Base-by-base conservation (phyloP, 2,797 vertebrate species). In the Dallia pectoralis region DNA sequence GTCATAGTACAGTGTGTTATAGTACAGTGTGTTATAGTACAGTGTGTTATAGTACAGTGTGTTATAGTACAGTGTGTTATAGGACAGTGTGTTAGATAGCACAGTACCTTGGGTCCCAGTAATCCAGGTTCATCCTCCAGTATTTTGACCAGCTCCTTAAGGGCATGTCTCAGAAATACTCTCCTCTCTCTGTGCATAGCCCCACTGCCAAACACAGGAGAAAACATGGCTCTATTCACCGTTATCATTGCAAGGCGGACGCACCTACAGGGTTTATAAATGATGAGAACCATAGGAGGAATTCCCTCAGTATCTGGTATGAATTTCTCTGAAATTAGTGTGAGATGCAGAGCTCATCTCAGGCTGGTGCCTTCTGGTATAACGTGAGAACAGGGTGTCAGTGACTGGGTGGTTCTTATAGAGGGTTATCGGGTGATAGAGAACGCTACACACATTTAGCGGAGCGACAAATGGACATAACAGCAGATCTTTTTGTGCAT, bases 121-220 rank as follows among this genome's bases (percentile, higher is more conserved):
- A 98, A 93, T 74, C 96, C 95, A 0, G 96, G 97, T 79, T 97
- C 94, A 82, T 98, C 96, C 25, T 93, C 90, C 69, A 98, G 86
- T 75, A 98, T 87, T 1, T 89, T 92, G 53, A 77, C 88, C 71
- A 98, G 88, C 83, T 98, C 97, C 83, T 93, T 96, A 76, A 96
- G 59, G 0, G 95, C 92, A 16, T 86, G 89, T 73, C 96, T 92
- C 71, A 98, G 90, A 79, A 89, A 98, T 0, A 86, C 80, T 40
- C 96, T 93, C 71, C 93, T 93, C 65, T 96, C 96, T 81, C 94
- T 89, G 83, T 97, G 96, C 78, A 95, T 81, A 2, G 93, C 89
- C 4, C 95, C 96, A 12, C 97, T 97, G 79, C 4, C 62, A 51
- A 32, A 48, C 51, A 80, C 63, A 77, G 22, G 76, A n/a, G 49